A percentile compares a stretch with the other conserved stretches of the same genome.
Evolutionary conservation across 2,888 invertebrate species (phyloP).

Genomic region (Cenopis cana): DNA sequence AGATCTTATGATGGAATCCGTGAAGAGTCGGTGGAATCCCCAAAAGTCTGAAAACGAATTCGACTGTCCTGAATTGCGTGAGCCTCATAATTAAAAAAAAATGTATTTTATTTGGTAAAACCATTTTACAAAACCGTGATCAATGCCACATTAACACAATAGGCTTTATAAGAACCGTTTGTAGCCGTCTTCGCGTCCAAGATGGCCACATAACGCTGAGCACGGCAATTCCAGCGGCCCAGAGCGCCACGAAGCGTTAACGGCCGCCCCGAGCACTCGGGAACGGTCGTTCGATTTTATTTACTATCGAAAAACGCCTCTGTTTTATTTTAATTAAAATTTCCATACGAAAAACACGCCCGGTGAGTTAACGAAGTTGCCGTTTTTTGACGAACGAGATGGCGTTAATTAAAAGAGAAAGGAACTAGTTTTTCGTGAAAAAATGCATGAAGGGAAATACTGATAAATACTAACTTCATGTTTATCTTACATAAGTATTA

Average conservation of each 20-base stretch:
- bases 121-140: background rate
- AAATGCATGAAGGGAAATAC: too few relatives aligned
- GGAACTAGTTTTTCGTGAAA: background rate
- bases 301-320: slow-evolving; percentile 9
- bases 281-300: slow-evolving; percentile 18
- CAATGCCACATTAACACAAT: background rate
- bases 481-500: too few relatives aligned
- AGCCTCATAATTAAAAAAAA: too few relatives aligned
- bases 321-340: slow-evolving; percentile 21
- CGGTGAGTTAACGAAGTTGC: slow-evolving; percentile 8
- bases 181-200: background rate
- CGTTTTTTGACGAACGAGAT: background rate
- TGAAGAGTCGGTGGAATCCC: too few relatives aligned
- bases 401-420: slow-evolving; percentile 6
- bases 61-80: too few relatives aligned
- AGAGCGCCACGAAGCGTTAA: background rate
- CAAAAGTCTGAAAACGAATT: too few relatives aligned
- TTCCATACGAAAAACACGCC: slow-evolving; percentile 7
- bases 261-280: background rate
- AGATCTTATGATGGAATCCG: too few relatives aligned
- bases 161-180: background rate
- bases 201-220: slow-evolving; percentile 5
- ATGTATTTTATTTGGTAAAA: background rate
- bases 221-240: background rate
- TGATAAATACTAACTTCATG: too few relatives aligned